phyloP scores from a whole-genome alignment of 1,140 invertebrate species.

The Aphaenogaster ashmeadi region DNA sequence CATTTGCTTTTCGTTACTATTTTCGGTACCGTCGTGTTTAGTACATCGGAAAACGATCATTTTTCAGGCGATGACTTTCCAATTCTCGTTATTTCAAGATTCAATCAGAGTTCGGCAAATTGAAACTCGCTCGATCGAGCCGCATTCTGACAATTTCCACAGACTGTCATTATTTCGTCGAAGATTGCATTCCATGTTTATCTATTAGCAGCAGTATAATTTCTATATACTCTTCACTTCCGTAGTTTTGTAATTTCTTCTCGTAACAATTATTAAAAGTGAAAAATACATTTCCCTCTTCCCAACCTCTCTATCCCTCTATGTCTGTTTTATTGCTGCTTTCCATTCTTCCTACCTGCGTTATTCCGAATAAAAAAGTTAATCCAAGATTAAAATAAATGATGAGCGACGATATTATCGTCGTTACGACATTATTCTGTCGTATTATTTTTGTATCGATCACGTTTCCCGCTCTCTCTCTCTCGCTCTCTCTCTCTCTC shows the following conservation, averaged over 20 bases:
- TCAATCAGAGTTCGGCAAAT: conserved; percentile 59
- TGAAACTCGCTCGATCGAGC: conserved; percentile 39
- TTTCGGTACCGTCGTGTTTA: conserved; percentile 43
- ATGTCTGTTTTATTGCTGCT: no score
- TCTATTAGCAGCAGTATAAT: conserved; percentile 4
- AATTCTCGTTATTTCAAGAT: conserved; percentile 63
- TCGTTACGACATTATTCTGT: not conserved
- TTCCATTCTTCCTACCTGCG: not conserved
- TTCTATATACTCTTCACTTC: not conserved
- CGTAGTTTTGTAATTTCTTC: not conserved
- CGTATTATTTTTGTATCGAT: conserved; percentile 45
- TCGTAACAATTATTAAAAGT: not conserved
- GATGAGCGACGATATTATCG: not conserved
- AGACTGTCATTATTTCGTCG: conserved; percentile 42
- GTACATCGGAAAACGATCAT: conserved; percentile 60
- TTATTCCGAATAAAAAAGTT: conserved; percentile 14
- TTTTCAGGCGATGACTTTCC: conserved; percentile 60
- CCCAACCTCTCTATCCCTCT: not conserved
- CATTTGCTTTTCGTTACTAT: conserved; percentile 11
- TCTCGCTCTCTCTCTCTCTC: no score
- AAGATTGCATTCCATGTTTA: conserved; percentile 51
- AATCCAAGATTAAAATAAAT: conserved; percentile 20
- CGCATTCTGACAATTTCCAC: conserved; percentile 38
- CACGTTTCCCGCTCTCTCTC: not conserved
- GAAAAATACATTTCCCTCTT: not conserved